Evolutionary conservation across 2,797 vertebrate species (phyloP).

Genomic region (Pagetopsis macropterus): DNA sequence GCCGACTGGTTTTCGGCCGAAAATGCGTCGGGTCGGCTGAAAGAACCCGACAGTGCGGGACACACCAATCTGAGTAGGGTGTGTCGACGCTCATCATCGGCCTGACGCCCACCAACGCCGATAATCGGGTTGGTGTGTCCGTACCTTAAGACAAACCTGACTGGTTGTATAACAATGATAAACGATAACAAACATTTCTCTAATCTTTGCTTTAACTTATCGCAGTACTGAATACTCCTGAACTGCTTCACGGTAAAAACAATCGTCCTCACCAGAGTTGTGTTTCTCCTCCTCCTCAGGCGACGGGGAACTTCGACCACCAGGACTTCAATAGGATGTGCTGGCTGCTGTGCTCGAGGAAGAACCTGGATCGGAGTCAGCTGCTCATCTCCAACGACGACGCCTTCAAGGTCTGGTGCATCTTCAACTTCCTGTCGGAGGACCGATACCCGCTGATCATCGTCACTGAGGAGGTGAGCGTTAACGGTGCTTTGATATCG

Average conservation of each 20-base stretch:
- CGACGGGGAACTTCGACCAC: conserved; percentile 91
- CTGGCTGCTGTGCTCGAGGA: conserved; percentile 94
- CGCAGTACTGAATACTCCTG: background rate
- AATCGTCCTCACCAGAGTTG: conserved; percentile 38
- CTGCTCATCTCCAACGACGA: conserved; percentile 91
- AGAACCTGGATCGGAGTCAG: conserved; percentile 88
- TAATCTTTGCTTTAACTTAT: no score
- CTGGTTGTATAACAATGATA: background rate
- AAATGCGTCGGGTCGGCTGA: no score
- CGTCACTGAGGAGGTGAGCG: conserved; percentile 93
- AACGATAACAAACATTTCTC: no score
- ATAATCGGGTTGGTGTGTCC: no score
- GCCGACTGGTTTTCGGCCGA: no score
- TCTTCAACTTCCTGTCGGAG: conserved; percentile 98
- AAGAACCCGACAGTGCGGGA: no score
- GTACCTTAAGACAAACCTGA: background rate
- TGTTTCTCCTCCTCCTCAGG: conserved; percentile 78
- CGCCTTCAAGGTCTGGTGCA: conserved; percentile 96
- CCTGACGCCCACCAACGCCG: no score
- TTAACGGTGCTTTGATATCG: background rate
- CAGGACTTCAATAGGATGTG: conserved; percentile 97
- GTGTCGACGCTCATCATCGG: no score
- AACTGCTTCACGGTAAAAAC: conserved; percentile 1
- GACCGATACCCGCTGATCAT: conserved; percentile 94
- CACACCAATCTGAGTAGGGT: no score